These are phyloP conservation scores for Cremastobaeus sp. DNA, from an alignment of 2,888 invertebrate species.

Conservation along the genomic window DNA sequence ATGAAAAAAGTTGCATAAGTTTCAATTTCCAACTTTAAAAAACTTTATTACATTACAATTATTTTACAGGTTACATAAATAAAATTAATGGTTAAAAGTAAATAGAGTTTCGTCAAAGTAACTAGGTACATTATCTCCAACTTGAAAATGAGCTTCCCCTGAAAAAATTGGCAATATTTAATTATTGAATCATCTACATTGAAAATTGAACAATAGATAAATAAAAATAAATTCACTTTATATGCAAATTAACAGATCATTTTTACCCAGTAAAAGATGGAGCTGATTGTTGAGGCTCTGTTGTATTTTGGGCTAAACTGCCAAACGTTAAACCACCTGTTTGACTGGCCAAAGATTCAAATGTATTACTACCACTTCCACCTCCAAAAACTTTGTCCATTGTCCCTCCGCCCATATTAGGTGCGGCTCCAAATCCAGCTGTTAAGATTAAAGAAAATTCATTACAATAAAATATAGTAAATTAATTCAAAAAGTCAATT, in stretches of 20 bases:
- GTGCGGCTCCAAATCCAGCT: slow-evolving; percentile 71
- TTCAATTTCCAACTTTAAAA: too few species aligned
- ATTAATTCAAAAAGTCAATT: background rate
- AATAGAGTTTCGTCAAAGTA: too few species aligned
- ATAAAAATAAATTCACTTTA: slow-evolving; percentile 40
- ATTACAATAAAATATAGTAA: too few species aligned
- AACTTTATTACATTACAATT: slow-evolving; percentile 13
- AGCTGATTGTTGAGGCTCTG: slow-evolving; percentile 70
- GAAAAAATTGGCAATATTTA: background rate
- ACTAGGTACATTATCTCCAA: slow-evolving; percentile 70
- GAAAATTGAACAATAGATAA: background rate
- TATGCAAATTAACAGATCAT: too few species aligned
- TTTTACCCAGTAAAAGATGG: slow-evolving; percentile 73
- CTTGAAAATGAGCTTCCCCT: slow-evolving; percentile 75
- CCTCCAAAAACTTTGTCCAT: slow-evolving; percentile 73
- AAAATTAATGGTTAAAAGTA: too few species aligned
- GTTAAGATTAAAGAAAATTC: background rate
- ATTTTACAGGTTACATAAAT: too few species aligned
- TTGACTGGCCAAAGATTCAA: slow-evolving; percentile 73
- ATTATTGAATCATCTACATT: background rate
- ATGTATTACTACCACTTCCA: slow-evolving; percentile 68
- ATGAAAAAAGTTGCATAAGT: too few species aligned
- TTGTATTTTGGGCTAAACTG: slow-evolving; percentile 69
- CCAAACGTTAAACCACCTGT: slow-evolving; percentile 72
- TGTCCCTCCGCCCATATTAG: slow-evolving; percentile 67